These are phyloP conservation scores for Oedothorax gibbosus DNA, from an alignment of 1,140 invertebrate genomes.

Conservation along the genomic window DNA sequence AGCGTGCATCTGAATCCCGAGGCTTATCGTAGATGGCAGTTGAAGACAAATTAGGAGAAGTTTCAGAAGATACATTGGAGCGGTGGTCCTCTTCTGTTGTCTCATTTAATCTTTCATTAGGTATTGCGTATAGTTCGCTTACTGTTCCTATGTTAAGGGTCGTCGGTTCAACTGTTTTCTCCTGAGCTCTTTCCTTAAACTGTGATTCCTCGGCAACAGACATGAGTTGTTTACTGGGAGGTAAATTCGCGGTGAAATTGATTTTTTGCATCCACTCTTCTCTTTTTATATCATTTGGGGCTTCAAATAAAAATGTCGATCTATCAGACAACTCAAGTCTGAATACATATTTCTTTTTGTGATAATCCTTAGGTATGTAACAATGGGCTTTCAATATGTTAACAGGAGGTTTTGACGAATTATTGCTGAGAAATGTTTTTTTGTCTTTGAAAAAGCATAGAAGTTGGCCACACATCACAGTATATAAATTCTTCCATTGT, in stretches of 20 bases:
- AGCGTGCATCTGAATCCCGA: neutral
- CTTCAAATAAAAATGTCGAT: conserved; percentile 91
- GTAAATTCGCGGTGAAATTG: conserved; percentile 89
- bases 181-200: neutral
- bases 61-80: no score
- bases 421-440: conserved; percentile 83
- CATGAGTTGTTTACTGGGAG: conserved; percentile 86
- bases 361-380: conserved; percentile 87
- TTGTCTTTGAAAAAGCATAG: conserved; percentile 98
- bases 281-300: conserved; percentile 80
- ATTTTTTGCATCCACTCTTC: conserved; percentile 95
- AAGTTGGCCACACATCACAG: conserved; percentile 94
- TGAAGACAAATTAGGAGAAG: no score
- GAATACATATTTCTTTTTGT: conserved; percentile 92
- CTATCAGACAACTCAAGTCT: conserved; percentile 87
- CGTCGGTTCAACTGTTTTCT: neutral
- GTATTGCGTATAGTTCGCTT: no score
- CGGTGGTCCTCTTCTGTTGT: no score
- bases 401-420: conserved; percentile 90
- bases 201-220: conserved; percentile 73
- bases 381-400: conserved; percentile 88
- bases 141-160: neutral
- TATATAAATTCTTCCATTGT: conserved; percentile 95
- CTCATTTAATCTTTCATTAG: no score
- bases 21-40: neutral